Evolutionary conservation across 2,888 invertebrate species (phyloP), one percentile per base, ranked within the genome.

Genomic region (Hemithea aestivaria): DNA sequence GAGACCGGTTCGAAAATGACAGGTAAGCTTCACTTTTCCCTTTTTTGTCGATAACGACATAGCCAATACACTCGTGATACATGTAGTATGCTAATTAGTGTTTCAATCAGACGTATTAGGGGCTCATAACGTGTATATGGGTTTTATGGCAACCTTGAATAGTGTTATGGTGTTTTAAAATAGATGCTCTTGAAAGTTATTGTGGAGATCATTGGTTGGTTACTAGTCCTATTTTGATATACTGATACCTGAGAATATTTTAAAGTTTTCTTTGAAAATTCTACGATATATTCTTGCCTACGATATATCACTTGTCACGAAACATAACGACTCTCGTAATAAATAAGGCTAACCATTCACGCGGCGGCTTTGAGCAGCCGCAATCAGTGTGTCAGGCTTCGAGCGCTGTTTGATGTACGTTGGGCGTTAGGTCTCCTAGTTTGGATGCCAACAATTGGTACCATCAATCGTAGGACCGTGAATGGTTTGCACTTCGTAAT

Each of bases 311-410:
- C 11, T n/a, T 4, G 12, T 38, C 34, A 32, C 35, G 29, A 35
- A 41, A 34, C 32, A 37, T 38, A 41, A 35, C 33, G 16, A 35
- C 28, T 26, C 9, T 22, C 9, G 8, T 33, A 27, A 34, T 32
- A 9, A 36, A 32, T 62, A 51, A 44, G 49, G 40, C 60, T 38
- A 53, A 45, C 53, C 48, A 41, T 51, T 57, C 51, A 52, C 51
- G 46, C 50, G 48, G 50, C 27, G 12, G 45, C 61, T 60, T 60
- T 60, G 61, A 56, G 53, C 45, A 47, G 48, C 54, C 46, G 61
- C 59, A 62, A 64, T 66, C 66, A 59, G 40, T 32, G 43, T 55
- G 66, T 62, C 65, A 58, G 53, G 51, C 43, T 53, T 58, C 53
- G 58, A 59, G 50, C 27, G 27, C 22, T 54, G 54, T 51, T 55